Evolutionary conservation across 2,888 invertebrate genomes (phyloP), one percentile per base, ranked within the genome.

Genomic region (Morpho deidamia): DNA sequence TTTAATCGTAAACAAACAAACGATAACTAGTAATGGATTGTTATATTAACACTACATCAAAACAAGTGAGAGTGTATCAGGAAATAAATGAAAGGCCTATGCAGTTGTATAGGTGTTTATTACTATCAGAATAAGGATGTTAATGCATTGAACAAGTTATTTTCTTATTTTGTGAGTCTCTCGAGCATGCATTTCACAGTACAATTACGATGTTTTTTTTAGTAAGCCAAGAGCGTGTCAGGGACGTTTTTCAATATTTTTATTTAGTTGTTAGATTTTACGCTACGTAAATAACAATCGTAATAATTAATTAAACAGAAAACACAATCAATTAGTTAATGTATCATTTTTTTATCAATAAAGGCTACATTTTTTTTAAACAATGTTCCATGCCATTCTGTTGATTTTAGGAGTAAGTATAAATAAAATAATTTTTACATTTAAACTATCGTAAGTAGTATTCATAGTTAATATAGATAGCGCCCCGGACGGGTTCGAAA

Each of bases 211-310:
- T 52, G 42, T 35, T 59, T 55, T 58, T 51, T 44, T 40, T 9
- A 53, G 12, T 53, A 43, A 56, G 51, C 48, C 56, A 59, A 59
- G 53, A 51, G 48, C 59, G 48, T 49, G 51, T 53, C 51, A 59
- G 41, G 56, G 54, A 48, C 48, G 53, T 48, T 56, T 40, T 43
- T 46, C 11, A 34, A 11, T 23, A 8, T 44, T 11, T 44, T 44
- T 11, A 35, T 11, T 44, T 8, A 10, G 11, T 34, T 33, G 32
- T 39, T 46, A 11, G 11, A 45, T 45, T 45, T 12, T n/a, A 45
- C 35, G 35, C 44, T 37, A 7, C 0, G 35, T 45, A 9, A 37
- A 44, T 11, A 11, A 7, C 40, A 5, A 23, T 23, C 5, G 23
- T 23, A 23, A 3, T 23, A 23, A 23, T 23, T 23, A 23, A 23